Evolutionary conservation across 2,888 invertebrate species (phyloP).

Genomic region (Notocelia uddmanniana): DNA sequence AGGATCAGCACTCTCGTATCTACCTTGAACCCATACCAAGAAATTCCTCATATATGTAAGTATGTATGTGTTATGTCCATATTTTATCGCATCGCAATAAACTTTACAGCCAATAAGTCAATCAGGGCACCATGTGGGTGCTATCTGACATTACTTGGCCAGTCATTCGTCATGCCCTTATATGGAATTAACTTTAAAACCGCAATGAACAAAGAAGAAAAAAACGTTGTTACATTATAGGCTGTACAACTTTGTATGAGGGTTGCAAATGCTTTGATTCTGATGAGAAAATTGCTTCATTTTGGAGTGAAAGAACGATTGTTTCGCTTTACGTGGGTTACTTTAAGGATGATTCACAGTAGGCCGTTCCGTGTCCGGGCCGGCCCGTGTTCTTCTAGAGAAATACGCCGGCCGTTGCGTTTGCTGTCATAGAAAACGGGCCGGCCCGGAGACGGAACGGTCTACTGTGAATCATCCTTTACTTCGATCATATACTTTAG

Average conservation of each 20-base stretch:
- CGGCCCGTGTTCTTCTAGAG: too few relatives aligned
- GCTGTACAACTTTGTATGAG: not conserved
- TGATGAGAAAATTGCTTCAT: not conserved
- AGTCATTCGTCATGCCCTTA: slow-evolving; percentile 36
- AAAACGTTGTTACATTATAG: not conserved
- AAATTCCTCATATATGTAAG: not conserved
- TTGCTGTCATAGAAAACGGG: too few relatives aligned
- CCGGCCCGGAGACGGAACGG: too few relatives aligned
- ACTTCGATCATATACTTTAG: slow-evolving; percentile 8
- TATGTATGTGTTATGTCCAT: not conserved
- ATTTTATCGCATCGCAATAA: slow-evolving; percentile 1
- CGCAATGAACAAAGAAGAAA: not conserved
- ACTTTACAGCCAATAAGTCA: slow-evolving; percentile 28
- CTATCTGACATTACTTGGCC: slow-evolving; percentile 30
- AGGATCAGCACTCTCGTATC: too few relatives aligned
- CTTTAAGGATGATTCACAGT: too few relatives aligned
- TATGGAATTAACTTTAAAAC: not conserved
- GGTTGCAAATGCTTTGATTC: not conserved
- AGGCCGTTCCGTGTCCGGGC: too few relatives aligned
- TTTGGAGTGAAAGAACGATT: not conserved
- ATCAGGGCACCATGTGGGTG: slow-evolving; percentile 28
- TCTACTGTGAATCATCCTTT: too few relatives aligned
- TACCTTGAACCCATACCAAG: not conserved
- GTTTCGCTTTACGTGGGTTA: slow-evolving; percentile 22
- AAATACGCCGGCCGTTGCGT: too few relatives aligned